Percentiles rank a stretch among this genome's conserved stretches.
Conservation (phyloP, 2,113 vertebrate genomes). For the Agapornis roseicollis region DNA sequence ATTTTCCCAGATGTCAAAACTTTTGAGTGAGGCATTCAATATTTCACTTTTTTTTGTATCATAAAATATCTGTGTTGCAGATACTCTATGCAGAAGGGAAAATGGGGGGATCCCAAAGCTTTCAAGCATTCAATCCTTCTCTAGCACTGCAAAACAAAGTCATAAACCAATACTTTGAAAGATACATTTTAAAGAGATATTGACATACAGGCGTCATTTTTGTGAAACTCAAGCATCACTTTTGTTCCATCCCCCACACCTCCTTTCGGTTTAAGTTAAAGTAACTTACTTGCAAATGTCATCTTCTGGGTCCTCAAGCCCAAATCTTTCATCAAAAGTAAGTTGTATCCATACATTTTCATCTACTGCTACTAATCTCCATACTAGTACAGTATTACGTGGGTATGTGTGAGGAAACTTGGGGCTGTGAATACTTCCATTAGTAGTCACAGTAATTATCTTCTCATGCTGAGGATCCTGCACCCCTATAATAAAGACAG, state of each 20-base stretch:
- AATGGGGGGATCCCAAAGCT: not conserved
- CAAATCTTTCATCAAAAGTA: constrained; percentile 92
- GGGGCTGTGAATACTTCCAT: constrained; percentile 93
- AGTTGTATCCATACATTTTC: constrained; percentile 91
- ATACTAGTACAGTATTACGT: constrained; percentile 85
- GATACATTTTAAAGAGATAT: not conserved
- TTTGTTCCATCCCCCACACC: not conserved
- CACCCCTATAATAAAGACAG: constrained; percentile 81
- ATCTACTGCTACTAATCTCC: constrained; percentile 86
- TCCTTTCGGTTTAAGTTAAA: not conserved
- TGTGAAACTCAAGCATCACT: not conserved
- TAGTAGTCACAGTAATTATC: constrained; percentile 86
- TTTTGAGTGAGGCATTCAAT: not conserved
- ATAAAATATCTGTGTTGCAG: not conserved
- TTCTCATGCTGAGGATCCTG: constrained; percentile 94
- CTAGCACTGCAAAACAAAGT: not conserved
- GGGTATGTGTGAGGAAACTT: constrained; percentile 92
- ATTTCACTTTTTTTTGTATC: not conserved
- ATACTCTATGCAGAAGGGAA: not conserved
- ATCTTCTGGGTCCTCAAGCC: constrained; percentile 95
- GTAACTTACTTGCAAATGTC: constrained; percentile 96
- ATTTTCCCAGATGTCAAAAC: not conserved
- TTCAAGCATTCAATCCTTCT: not conserved
- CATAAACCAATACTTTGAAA: not conserved
- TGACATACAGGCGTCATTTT: not conserved